These are phyloP conservation scores for Cephus pygmeus DNA, from an alignment of 2,888 invertebrate genomes.

Conservation along the genomic window DNA sequence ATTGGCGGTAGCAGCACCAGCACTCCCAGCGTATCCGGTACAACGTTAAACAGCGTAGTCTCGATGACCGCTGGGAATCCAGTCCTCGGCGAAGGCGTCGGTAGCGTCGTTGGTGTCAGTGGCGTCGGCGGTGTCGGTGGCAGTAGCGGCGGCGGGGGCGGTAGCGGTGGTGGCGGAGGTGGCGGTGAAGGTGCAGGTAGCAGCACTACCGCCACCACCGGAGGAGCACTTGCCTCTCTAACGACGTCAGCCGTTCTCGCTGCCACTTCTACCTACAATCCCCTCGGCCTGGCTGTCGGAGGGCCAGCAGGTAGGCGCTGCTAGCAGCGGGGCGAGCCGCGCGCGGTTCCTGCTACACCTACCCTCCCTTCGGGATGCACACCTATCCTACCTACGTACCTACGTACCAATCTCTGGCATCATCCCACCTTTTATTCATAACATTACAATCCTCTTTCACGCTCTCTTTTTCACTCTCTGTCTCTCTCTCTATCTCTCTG, in stretches of 20 bases:
- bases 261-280: constrained; percentile 80
- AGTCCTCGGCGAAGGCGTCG: constrained; percentile 28
- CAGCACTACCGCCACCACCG: constrained; percentile 12
- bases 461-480: constrained; percentile 17
- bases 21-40: constrained; percentile 65
- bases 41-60: constrained; percentile 60
- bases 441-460: constrained; percentile 21
- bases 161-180: constrained; percentile 65
- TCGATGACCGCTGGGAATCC: constrained; percentile 14
- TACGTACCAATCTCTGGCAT: neutral
- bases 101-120: constrained; percentile 68
- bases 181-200: constrained; percentile 39
- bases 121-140: constrained; percentile 75
- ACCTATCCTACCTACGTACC: neutral
- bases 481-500: constrained; percentile 10
- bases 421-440: neutral
- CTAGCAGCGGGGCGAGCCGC: constrained; percentile 64
- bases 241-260: constrained; percentile 63
- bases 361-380: constrained; percentile 26
- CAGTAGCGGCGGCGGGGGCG: constrained; percentile 71
- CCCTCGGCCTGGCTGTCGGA: constrained; percentile 86
- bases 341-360: constrained; percentile 65
- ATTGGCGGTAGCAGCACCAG: constrained; percentile 70
- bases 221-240: constrained; percentile 61
- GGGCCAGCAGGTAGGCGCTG: constrained; percentile 78